Conservation (phyloP, 2,797 vertebrate genomes). For the Anomalospiza imberbis region DNA sequence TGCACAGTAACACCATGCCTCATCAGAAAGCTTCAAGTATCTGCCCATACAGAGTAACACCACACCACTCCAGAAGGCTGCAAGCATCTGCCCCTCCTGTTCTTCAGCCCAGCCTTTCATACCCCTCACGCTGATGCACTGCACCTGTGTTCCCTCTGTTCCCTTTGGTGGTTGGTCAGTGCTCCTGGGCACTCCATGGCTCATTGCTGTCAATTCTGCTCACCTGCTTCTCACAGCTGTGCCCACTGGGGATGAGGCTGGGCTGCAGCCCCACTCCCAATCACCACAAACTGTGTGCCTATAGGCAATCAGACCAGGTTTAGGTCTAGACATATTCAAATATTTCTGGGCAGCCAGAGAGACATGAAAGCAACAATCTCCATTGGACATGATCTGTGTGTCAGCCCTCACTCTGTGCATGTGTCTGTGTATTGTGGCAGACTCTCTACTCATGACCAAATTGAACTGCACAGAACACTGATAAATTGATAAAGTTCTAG, state of each 20-base stretch:
- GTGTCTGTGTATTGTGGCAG: background rate
- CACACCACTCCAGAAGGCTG: background rate
- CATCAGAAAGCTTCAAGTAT: background rate
- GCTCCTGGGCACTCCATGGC: background rate
- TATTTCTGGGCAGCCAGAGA: background rate
- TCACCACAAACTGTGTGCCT: background rate
- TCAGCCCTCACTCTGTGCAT: background rate
- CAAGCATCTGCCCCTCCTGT: background rate
- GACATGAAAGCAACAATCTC: background rate
- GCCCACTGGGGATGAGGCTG: background rate
- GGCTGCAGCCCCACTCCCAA: background rate
- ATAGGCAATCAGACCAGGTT: background rate
- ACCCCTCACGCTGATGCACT: accelerated
- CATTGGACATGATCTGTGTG: background rate
- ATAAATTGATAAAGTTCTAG: background rate
- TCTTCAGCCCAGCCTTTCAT: background rate
- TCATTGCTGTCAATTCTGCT: background rate
- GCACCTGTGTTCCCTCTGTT: background rate
- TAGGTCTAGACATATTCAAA: background rate
- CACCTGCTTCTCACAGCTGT: background rate
- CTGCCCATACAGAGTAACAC: background rate
- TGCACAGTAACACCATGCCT: background rate
- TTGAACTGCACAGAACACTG: background rate
- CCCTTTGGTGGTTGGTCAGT: background rate
- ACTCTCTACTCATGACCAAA: background rate